Percentiles rank a stretch among this genome's conserved stretches.
Evolutionary conservation across 2,797 vertebrate genomes (phyloP).

Genomic region (Psittacula echo): DNA sequence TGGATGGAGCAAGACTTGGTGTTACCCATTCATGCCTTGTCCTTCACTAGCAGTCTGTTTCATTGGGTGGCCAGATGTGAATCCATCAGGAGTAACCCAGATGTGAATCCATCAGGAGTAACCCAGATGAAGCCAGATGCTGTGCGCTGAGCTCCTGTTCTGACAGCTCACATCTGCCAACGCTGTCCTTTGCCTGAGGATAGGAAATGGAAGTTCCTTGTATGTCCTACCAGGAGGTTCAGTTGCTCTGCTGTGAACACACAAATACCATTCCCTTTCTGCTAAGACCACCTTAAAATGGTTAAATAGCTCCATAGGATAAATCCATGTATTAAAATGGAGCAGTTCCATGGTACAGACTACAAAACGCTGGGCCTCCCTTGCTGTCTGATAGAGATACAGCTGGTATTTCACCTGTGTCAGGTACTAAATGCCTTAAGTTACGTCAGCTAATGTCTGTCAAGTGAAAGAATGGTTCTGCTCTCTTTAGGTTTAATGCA

Average conservation of each 20-base stretch:
- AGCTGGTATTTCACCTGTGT: background rate
- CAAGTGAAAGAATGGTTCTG: background rate
- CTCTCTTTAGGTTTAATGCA: background rate
- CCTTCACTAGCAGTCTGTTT: background rate
- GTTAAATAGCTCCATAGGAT: background rate
- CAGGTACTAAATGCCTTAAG: background rate
- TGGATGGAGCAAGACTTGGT: background rate
- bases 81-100: background rate
- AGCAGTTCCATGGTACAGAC: background rate
- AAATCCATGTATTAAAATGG: background rate
- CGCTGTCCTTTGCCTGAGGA: background rate
- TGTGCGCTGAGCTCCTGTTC: background rate
- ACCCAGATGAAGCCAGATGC: background rate
- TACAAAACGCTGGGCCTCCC: background rate
- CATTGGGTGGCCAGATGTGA: background rate
- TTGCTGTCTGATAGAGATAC: background rate
- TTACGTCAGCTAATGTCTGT: background rate
- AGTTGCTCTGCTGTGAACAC: background rate
- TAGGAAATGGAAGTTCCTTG: background rate
- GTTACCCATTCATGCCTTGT: rapidly evolving
- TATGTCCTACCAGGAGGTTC: background rate
- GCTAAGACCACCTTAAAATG: background rate
- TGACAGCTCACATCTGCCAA: background rate
- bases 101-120: background rate
- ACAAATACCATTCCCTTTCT: background rate